Base-by-base conservation (phyloP, 2,113 vertebrate species). In the Laterallus jamaicensis region DNA sequence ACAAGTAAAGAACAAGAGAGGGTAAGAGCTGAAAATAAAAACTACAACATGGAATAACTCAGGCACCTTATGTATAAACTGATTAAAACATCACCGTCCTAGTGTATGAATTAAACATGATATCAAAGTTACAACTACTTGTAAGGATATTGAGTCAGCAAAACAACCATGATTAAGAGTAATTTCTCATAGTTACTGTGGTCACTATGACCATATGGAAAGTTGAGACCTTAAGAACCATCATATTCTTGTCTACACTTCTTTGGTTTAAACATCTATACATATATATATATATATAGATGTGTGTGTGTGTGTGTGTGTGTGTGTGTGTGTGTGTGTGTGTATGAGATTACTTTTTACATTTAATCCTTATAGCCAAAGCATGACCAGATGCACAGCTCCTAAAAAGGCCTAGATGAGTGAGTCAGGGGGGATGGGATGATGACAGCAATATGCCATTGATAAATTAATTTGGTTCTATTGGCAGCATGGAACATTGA, bases 351-450 rank as follows among this genome's bases (percentile, higher is more conserved):
- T 11, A 37, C 20, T 47, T 77, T 52, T 90, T 35, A 62, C 4
- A 78, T 42, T 69, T 74, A n/a, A 32, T 64, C 11, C 12, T 31
- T 56, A 49, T 21, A 74, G 39, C 37, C 17, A 69, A 56, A 15
- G 9, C 44, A 15, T 52, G n/a, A 40, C 40, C 39, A 71, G 5
- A 13, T 26, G 5, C 19, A 90, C 3, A 28, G 12, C 5, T 79
- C 15, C 28, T 76, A 40, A 67, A 88, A 82, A 54, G 19, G 15
- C 12, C 21, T 20, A 12, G 17, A 10, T 64, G 44, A 74, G 52
- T 28, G 4, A 32, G 5, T 54, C 2, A 3, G 29, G 21, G 12
- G 5, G 13, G 11, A 8, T 4, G 11, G 8, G 5, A 7, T 3
- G 1, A 31, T 69, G 26, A 69, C 21, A 85, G 2, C 22, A 39